Percentiles rank a stretch among this genome's conserved stretches.
Conservation (phyloP, 1,140 invertebrate genomes). For the Macrotrachela quadricornifera region DNA sequence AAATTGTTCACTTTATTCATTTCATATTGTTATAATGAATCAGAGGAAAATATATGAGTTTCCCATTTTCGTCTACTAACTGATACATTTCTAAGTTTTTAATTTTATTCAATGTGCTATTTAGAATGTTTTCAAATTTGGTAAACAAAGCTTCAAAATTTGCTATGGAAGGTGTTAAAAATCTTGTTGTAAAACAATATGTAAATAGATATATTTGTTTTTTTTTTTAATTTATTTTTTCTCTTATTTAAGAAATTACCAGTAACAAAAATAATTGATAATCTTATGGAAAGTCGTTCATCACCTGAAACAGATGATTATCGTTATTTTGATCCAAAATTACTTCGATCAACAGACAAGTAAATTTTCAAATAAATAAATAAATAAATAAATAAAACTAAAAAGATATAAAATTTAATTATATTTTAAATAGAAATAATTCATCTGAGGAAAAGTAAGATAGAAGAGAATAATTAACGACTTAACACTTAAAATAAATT, state of each 20-base stretch:
- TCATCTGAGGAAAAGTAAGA: too few relatives aligned
- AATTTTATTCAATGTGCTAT: too few relatives aligned
- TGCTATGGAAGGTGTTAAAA: constrained; percentile 98
- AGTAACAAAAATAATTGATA: constrained; percentile 69
- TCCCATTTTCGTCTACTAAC: not conserved
- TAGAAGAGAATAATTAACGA: too few relatives aligned
- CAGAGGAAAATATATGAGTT: too few relatives aligned
- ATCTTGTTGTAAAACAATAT: constrained; percentile 89
- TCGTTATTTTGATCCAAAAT: constrained; percentile 72
- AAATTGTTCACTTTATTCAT: too few relatives aligned
- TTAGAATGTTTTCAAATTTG: constrained; percentile 87
- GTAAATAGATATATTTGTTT: constrained; percentile 35
- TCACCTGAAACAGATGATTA: constrained; percentile 60
- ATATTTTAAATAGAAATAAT: too few relatives aligned
- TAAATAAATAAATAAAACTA: too few relatives aligned
- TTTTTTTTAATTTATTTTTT: not conserved
- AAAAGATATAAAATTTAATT: too few relatives aligned
- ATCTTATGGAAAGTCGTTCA: constrained; percentile 49
- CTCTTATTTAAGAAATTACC: constrained; percentile 47
- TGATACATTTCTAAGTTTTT: not conserved
- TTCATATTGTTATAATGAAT: too few relatives aligned
- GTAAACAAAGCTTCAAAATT: constrained; percentile 87
- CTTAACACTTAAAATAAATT: too few relatives aligned
- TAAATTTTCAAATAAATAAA: too few relatives aligned
- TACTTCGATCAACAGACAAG: constrained; percentile 17